phyloP scores from a whole-genome alignment of 2,888 invertebrate genomes.

The Drosophila greeni region DNA sequence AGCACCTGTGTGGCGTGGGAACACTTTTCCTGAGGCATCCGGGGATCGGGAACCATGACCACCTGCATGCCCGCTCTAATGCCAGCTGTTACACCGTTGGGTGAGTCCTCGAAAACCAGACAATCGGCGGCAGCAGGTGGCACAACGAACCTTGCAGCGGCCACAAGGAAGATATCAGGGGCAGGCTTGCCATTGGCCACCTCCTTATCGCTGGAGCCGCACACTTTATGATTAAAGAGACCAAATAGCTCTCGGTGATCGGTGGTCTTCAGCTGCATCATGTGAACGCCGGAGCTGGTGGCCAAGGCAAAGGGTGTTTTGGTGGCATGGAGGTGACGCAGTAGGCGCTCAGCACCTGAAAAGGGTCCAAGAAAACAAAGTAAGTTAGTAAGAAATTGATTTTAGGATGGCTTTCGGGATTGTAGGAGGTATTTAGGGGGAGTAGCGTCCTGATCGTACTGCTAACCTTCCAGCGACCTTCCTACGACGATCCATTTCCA shows the following conservation, averaged over 20 bases:
- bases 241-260: constrained; percentile 84
- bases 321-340: constrained; percentile 86
- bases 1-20: constrained; percentile 85
- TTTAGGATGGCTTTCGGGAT: neutral
- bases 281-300: constrained; percentile 88
- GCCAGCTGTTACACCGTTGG: constrained; percentile 91
- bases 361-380: constrained; percentile 50
- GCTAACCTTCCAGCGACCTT: constrained; percentile 87
- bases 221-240: constrained; percentile 87
- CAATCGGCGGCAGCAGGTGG: constrained; percentile 83
- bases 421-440: neutral
- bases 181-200: constrained; percentile 92
- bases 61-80: constrained; percentile 90
- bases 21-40: constrained; percentile 79
- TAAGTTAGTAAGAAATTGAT: too few species aligned
- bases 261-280: constrained; percentile 85
- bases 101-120: constrained; percentile 94
- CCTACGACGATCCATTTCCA: constrained; percentile 87
- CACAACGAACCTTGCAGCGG: constrained; percentile 86
- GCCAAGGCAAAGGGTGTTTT: constrained; percentile 92
- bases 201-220: constrained; percentile 89
- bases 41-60: constrained; percentile 88
- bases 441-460: neutral
- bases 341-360: constrained; percentile 88
- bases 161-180: constrained; percentile 91